phyloP scores from a whole-genome alignment of 2,113 vertebrate species.

The Morone saxatilis region DNA sequence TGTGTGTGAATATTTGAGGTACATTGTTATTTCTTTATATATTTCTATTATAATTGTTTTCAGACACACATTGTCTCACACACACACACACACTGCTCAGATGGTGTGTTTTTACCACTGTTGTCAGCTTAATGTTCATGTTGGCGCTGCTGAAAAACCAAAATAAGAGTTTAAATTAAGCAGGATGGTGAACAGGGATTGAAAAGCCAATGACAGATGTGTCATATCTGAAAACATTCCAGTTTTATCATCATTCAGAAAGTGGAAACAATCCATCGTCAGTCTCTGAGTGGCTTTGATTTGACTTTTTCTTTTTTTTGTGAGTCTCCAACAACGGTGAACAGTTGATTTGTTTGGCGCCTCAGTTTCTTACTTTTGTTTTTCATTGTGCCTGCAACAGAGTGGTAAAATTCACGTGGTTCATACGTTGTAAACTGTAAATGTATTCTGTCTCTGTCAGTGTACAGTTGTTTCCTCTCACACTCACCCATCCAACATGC shows the following conservation, averaged over 20 bases:
- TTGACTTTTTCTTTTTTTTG: background rate
- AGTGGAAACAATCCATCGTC: slow-evolving; percentile 29
- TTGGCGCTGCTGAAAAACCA: slow-evolving; percentile 55
- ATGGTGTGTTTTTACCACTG: slow-evolving; percentile 54
- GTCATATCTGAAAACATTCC: slow-evolving; percentile 56
- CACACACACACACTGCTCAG: background rate
- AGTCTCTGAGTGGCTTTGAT: slow-evolving; percentile 43
- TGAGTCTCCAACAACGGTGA: background rate
- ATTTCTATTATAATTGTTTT: background rate
- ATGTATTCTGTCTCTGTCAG: slow-evolving; percentile 18
- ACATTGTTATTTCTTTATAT: background rate
- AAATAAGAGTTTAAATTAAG: slow-evolving; percentile 33
- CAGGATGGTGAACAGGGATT: slow-evolving; percentile 5
- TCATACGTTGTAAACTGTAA: slow-evolving; percentile 33
- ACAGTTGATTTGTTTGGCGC: background rate
- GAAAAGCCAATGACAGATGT: slow-evolving; percentile 48
- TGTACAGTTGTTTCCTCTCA: slow-evolving; percentile 39
- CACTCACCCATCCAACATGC: slow-evolving; percentile 21
- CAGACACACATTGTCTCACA: background rate
- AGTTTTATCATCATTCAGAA: slow-evolving; percentile 46
- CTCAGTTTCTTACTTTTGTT: slow-evolving; percentile 13
- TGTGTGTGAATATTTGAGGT: slow-evolving; percentile 47
- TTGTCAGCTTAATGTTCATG: slow-evolving; percentile 40
- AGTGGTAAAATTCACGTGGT: slow-evolving; percentile 52
- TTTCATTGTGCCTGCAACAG: slow-evolving; percentile 53